Conservation (phyloP, 2,888 invertebrate species). For the Andrena bucephala region DNA sequence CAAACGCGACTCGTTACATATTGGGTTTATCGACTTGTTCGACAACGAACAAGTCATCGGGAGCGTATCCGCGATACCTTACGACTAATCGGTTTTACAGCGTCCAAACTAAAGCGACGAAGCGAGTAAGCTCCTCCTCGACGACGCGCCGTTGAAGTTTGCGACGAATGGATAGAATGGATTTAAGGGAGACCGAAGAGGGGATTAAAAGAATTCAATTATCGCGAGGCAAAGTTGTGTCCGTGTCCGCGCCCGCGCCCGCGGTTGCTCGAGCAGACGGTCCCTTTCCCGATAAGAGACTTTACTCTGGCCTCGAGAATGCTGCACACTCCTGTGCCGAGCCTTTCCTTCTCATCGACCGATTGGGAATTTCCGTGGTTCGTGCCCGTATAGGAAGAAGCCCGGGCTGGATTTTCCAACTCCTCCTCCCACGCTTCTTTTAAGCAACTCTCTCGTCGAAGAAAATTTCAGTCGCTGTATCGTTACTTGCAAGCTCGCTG, state of each 20-base stretch:
- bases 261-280: not conserved
- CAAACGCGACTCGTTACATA: too few relatives aligned
- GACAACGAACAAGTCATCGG: too few relatives aligned
- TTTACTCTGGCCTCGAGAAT: not conserved
- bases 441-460: not conserved
- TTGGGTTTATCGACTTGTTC: too few relatives aligned
- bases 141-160: not conserved
- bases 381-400: too few relatives aligned
- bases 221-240: not conserved
- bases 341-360: not conserved
- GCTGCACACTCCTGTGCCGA: not conserved
- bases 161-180: not conserved
- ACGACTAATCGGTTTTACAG: too few relatives aligned
- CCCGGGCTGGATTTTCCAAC: not conserved
- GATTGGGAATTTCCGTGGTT: not conserved
- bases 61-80: too few relatives aligned
- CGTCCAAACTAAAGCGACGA: too few relatives aligned
- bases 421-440: not conserved
- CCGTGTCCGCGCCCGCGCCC: not conserved
- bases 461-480: not conserved
- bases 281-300: not conserved
- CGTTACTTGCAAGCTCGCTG: not conserved
- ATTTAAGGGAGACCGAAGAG: not conserved
- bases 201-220: not conserved
- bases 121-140: not conserved